Evolutionary conservation across 2,888 invertebrate genomes (phyloP), one percentile per base, ranked within the genome.

Genomic region (Chymomyza amoena): DNA sequence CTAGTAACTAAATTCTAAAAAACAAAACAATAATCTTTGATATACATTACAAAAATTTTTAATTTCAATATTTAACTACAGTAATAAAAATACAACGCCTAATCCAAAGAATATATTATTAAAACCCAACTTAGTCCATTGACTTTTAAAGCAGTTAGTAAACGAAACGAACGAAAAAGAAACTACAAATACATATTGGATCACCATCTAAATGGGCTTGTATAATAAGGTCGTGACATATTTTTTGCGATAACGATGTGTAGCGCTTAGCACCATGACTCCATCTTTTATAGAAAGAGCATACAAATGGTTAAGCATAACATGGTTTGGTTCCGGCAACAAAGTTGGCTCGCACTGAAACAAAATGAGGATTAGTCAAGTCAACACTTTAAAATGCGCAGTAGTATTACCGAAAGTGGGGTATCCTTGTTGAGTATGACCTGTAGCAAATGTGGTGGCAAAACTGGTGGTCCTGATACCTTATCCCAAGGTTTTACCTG

Each of bases 201-300:
- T 54, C 10, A 50, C 18, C 39, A 59, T 18, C 79, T 95, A 96
- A 87, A 99, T 99, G 64, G 99, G 99, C 92, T 99, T 99, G 93
- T 99, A 99, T 15, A 99, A 93, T 70, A 99, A 93, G 25, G 99
- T 99, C 20, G 99, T 99, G 52, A 99, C 99, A 93, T 99, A 99
- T 94, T 99, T 99, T 94, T 99, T 99, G 78, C 99, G 95, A 92
- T 99, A 99, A 77, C 99, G 94, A 92, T 99, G 99, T 6, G 99
- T 99, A 15, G 99, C 99, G 89, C 98, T 99, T 45, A 99, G 93
- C 54, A 99, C 99, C 99, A 99, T 99, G 4, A 99, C 99, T 63
- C 99, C 99, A 92, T 99, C 99, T 93, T 99, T 99, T 89, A 99
- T 99, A 61, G 99, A 99, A 76, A 99, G 93, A n/a, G 99, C 99